phyloP scores from a whole-genome alignment of 2,113 vertebrate genomes.

The Pyrgilauda ruficollis region DNA sequence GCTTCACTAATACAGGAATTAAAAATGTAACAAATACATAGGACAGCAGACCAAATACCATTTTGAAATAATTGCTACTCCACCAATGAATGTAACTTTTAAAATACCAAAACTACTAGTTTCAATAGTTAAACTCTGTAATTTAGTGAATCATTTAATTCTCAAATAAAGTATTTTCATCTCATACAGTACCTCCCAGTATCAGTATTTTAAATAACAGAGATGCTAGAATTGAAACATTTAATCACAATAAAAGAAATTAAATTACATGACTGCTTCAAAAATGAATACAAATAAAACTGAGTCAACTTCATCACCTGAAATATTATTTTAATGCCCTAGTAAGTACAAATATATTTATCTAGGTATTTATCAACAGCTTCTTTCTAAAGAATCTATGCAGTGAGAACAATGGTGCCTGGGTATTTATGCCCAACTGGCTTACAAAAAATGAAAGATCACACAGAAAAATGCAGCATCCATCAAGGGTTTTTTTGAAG shows the following conservation, averaged over 20 bases:
- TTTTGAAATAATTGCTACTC: background rate
- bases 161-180: background rate
- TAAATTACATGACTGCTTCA: background rate
- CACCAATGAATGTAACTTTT: background rate
- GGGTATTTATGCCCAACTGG: background rate
- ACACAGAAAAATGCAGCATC: background rate
- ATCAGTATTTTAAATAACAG: background rate
- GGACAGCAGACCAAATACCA: background rate
- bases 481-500: background rate
- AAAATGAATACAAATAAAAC: background rate
- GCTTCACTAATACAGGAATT: background rate
- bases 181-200: background rate
- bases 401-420: background rate
- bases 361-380: background rate
- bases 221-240: background rate
- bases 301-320: background rate
- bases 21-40: background rate
- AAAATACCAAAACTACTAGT: background rate
- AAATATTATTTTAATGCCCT: background rate
- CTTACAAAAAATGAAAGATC: background rate
- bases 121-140: background rate
- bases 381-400: background rate
- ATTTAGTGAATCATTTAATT: background rate
- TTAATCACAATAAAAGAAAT: background rate
- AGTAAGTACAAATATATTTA: background rate